Conservation (phyloP, 2,113 vertebrate species). For the Chrysemys picta region DNA sequence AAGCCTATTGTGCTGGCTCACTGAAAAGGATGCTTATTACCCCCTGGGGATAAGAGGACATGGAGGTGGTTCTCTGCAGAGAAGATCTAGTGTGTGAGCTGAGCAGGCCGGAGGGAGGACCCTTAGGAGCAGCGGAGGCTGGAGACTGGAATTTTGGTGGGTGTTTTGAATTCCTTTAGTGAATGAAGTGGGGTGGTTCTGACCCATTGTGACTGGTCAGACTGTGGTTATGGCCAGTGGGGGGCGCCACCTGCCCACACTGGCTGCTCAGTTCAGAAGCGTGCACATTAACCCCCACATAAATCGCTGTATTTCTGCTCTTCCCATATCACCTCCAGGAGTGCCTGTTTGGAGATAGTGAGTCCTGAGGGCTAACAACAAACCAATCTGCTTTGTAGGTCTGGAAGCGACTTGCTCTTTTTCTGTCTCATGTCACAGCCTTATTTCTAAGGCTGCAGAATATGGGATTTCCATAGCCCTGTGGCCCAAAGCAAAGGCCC, state of each 20-base stretch:
- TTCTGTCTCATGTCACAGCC: neutral
- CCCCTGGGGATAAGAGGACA: neutral
- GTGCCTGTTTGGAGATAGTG: neutral
- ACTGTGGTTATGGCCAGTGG: neutral
- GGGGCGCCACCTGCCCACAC: neutral
- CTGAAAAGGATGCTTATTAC: neutral
- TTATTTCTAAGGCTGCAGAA: neutral
- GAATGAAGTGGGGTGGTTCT: neutral
- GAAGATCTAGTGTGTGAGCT: neutral
- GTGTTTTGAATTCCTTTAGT: neutral
- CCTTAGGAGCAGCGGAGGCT: neutral
- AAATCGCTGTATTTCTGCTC: neutral
- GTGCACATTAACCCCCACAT: neutral
- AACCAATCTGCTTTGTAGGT: neutral
- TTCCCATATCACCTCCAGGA: neutral
- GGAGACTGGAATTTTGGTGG: neutral
- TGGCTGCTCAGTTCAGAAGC: neutral
- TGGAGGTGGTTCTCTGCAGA: no score
- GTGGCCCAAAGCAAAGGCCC: neutral
- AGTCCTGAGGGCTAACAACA: neutral
- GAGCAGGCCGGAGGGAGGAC: neutral
- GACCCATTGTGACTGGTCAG: accelerated
- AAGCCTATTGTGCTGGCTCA: no score
- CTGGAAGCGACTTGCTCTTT: neutral
- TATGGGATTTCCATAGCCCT: neutral